Evolutionary conservation across 2,797 vertebrate species (phyloP), one percentile per base, ranked within the genome.

Genomic region (Mus spretus): DNA sequence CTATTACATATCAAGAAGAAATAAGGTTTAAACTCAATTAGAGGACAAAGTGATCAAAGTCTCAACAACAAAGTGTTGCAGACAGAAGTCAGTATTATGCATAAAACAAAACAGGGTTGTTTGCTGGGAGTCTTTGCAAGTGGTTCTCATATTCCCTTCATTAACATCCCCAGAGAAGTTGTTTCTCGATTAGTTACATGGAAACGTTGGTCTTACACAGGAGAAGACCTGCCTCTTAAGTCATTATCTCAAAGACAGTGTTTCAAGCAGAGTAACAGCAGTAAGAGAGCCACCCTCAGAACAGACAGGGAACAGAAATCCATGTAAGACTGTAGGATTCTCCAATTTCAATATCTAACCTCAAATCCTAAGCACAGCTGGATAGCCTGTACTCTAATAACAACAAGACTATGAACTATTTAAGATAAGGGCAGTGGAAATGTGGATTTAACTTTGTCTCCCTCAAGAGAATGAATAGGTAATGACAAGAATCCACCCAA

Each of bases 291-390:
- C 13, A 12, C 4, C 44, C 12, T 17, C 70, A 57, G 17, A 93
- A 26, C 4, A 84, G n/a, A 81, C 78, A 53, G 28, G 20, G 1
- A 15, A 0, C 20, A 4, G 37, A 34, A 78, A 6, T 63, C 55
- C 80, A 19, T 20, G n/a, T 24, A 65, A 24, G 9, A 74, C 2
- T 9, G 7, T 0, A 0, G 0, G 1, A 22, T 65, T 28, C 50
- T 34, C 28, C 34, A 28, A 20, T 44, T 12, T 2, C 14, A 34
- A 26, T 4, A 19, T 70, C 17, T 17, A 37, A 37, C 70, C 17
- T 72, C 70, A 12, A 72, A 15, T 55, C n/a, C 6, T 19, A 61
- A 77, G 14, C 61, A 90, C 0, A 85, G 31, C 0, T 28, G 40
- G 10, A 40, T 65, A 31, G 37, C 63, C 31, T 19, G 44, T 47